Evolutionary conservation across 2,797 vertebrate species (phyloP), one percentile per base, ranked within the genome.

Genomic region (Mormyrus hasselquistii): DNA sequence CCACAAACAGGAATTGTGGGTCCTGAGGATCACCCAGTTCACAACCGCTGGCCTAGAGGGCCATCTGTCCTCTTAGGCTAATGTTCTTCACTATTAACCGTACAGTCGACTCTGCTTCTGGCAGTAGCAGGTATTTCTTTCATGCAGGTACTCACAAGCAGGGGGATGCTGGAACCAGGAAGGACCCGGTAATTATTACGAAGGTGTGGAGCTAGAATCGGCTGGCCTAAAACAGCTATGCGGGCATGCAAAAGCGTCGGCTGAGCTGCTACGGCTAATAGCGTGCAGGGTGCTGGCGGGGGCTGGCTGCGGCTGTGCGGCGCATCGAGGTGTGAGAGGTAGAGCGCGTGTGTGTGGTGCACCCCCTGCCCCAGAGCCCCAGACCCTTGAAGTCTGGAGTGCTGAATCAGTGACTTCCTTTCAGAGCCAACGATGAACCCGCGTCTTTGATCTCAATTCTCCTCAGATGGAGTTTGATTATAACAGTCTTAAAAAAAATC

Each of bases 391-490:
- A 92, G 90, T 91, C 90, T 87, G 90, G 88, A 90, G 12, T 38
- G 65, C 89, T 89, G 91, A 91, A 92, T 92, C 92, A 93, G 90
- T 91, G 89, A 86, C 69, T 91, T 90, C 76, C 89, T 89, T 91
- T 92, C 44, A 92, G 90, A 92, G 89, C 90, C 88, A 19, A 89
- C 89, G 89, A 82, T 90, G 91, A 91, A 4, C 86, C 52, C 12
- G 73, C 4, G 53, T 85, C 92, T 94, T 91, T 93, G 90, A 92
- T 92, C 92, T 94, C 87, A 53, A 89, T 90, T 92, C 91, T 91
- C 83, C 88, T 93, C 92, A 91, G 90, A 93, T 91, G 91, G 91
- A 92, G 87, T 93, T 94, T 92, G 93, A 94, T 92, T 92, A 93
- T 91, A 84, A 87, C 4, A 86, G 82, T 91, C 79, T 91, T 87